A percentile compares a stretch with the other conserved stretches of the same genome.
These are phyloP conservation scores for Platycercus adscitus DNA, from an alignment of 2,113 vertebrate species.

Conservation along the genomic window DNA sequence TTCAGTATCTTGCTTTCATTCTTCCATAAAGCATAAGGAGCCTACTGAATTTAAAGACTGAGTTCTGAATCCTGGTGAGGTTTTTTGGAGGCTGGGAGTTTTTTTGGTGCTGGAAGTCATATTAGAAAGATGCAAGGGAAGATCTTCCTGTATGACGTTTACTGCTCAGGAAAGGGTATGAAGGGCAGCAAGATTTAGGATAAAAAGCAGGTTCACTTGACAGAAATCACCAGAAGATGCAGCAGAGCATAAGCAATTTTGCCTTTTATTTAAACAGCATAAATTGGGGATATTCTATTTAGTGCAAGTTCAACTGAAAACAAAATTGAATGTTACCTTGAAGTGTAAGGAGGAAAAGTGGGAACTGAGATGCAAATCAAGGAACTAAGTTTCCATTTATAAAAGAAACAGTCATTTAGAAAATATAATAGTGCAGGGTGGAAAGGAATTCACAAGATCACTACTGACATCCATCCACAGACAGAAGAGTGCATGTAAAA, in stretches of 20 bases:
- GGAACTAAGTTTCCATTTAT: neutral
- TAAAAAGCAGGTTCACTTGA: neutral
- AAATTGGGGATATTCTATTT: neutral
- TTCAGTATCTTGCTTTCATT: neutral
- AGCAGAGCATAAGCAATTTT: neutral
- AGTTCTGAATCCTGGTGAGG: neutral
- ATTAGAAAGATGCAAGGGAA: neutral
- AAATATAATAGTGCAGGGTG: neutral
- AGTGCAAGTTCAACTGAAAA: neutral
- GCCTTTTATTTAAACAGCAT: neutral
- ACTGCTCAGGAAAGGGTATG: neutral
- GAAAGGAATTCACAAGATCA: neutral
- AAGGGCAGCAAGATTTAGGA: neutral
- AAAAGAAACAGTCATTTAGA: neutral
- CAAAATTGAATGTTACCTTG: neutral
- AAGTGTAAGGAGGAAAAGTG: neutral
- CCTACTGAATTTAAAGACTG: neutral
- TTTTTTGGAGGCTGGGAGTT: neutral
- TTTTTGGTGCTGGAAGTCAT: neutral
- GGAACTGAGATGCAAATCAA: neutral
- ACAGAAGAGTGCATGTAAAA: neutral
- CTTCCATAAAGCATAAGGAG: neutral
- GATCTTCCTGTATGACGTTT: neutral
- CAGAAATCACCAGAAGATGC: neutral
- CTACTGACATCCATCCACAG: neutral